Evolutionary conservation across 2,113 vertebrate genomes (phyloP), one percentile per base, ranked within the genome.

Genomic region (Sapajus apella): DNA sequence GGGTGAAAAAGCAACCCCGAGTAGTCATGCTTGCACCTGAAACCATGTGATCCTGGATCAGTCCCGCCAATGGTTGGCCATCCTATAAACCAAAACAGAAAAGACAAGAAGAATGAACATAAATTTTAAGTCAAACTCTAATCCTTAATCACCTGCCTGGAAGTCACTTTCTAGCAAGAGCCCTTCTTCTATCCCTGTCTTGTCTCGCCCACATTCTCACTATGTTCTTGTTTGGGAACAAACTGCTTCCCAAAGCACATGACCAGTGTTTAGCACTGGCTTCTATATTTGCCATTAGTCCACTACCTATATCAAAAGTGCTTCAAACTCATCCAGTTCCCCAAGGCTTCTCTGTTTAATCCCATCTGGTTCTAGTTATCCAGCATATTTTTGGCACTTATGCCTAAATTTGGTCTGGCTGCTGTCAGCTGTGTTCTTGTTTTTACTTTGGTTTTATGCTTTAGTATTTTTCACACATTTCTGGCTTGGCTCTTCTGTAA

Each of bases 1-100:
- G 98, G 17, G 98, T 99, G 97, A 99, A 99, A 98, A 99, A 99
- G 93, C 99, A 99, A 96, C 99, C 98, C 3, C 99, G 98, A n/a
- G 99, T 98, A 0, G 99, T 99, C 99, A 99, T 99, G 97, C 98
- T 99, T 37, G 99, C 99, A 27, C 99, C 99, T 0, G 99, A 99
- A 27, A 99, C 98, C 99, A 99, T 99, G 98, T 99, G 99, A 97
- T 99, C 99, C 97, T 99, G 99, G 97, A 99, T 99, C 97, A 99
- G 90, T 23, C 99, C 99, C 0, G 99, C 99, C 95, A 99, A 97
- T 0, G 99, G 99, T 56, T 99, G 99, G 68, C 99, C 99, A 94
- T 99, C 99, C 99, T 99, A 58, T 45, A 92, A 90, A 37, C 1
- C 66, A 90, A n/a, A 91, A 80, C 20, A 95, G 91, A 5, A 0